Conservation (phyloP, 2,888 invertebrate species). For the Meloe dianella region DNA sequence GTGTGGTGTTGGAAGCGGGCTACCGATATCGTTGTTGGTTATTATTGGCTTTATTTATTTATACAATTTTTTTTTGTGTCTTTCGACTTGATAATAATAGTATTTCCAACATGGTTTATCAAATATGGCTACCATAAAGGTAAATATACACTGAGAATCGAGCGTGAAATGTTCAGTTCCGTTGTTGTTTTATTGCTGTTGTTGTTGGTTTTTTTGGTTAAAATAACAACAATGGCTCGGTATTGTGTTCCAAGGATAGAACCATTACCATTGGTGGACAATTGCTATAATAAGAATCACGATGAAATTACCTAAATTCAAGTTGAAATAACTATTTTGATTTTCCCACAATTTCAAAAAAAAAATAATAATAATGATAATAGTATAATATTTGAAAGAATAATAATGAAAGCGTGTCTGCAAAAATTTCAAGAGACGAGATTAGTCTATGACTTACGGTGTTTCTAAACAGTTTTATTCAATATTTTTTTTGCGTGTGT, state of each 20-base stretch:
- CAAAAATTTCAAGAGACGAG: not conserved
- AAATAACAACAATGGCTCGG: constrained; percentile 7
- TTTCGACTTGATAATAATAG: constrained; percentile 4
- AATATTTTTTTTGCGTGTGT: not conserved
- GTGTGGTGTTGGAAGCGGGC: constrained; percentile 1
- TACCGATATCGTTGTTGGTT: constrained; percentile 10
- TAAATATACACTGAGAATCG: not conserved
- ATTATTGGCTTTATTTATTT: not conserved
- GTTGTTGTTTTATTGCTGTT: constrained; percentile 3
- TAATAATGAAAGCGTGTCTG: not conserved
- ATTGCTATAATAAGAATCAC: constrained; percentile 10
- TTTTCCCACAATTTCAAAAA: constrained; percentile 1
- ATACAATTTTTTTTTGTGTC: not conserved
- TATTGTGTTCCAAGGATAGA: constrained; percentile 8
- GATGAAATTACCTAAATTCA: constrained; percentile 8
- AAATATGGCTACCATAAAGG: constrained; percentile 7
- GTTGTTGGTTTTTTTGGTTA: not conserved
- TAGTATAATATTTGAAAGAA: not conserved
- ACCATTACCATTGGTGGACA: constrained; percentile 6
- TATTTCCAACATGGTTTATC: constrained; percentile 3
- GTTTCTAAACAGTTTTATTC: not conserved
- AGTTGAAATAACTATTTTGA: not conserved
- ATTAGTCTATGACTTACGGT: constrained; percentile 8
- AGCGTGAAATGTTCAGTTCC: constrained; percentile 11
- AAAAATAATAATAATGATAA: not conserved